phyloP scores from a whole-genome alignment of 2,797 vertebrate genomes.

The Pseudotriccus pelzelni region DNA sequence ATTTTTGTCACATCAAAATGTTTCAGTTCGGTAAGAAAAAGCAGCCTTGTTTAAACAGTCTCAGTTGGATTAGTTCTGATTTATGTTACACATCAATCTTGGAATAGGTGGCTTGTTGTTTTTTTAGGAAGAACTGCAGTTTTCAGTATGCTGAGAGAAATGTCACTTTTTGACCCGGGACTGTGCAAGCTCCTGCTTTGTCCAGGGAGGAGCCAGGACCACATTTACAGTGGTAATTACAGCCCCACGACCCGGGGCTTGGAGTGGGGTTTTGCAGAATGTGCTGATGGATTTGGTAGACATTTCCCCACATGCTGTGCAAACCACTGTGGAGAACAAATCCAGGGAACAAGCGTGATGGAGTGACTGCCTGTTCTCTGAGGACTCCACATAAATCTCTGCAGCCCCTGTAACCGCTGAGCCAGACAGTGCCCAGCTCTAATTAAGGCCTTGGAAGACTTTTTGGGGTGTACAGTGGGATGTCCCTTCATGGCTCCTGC shows the following conservation, averaged over 20 bases:
- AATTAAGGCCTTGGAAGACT: background rate
- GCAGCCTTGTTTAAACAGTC: slow-evolving; percentile 2
- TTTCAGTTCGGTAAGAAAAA: slow-evolving; percentile 6
- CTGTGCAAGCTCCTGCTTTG: background rate
- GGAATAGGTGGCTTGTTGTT: background rate
- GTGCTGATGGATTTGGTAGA: background rate
- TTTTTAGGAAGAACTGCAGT: background rate
- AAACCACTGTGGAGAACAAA: background rate
- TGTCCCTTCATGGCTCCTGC: background rate
- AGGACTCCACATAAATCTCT: background rate
- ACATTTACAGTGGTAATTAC: background rate
- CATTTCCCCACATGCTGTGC: background rate
- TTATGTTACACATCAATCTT: background rate
- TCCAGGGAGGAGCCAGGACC: background rate
- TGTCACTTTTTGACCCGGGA: background rate
- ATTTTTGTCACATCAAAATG: slow-evolving; percentile 14
- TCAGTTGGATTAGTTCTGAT: background rate
- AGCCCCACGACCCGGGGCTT: background rate
- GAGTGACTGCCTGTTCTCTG: background rate
- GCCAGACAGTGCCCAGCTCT: background rate
- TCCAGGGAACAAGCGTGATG: background rate
- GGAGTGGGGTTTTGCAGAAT: background rate
- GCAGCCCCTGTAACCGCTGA: background rate
- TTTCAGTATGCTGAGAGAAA: background rate
- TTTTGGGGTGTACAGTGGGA: background rate